Percentiles rank a stretch among this genome's conserved stretches.
phyloP scores from a whole-genome alignment of 2,113 vertebrate genomes.

The Catagonus wagneri region DNA sequence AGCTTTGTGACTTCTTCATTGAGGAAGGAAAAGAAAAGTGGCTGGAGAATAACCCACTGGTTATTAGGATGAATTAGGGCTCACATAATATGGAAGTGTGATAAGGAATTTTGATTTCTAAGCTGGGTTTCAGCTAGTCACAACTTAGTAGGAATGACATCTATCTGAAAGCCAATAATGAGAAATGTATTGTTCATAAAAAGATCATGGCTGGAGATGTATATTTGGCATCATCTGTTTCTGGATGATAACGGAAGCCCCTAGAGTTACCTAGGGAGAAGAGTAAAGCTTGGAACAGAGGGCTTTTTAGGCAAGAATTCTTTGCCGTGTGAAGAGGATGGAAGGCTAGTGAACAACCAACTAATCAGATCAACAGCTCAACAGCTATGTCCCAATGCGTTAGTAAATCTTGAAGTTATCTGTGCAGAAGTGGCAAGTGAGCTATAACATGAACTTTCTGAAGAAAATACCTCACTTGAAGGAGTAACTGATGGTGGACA shows the following conservation, averaged over 20 bases:
- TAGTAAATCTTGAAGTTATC: neutral
- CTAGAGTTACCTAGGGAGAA: neutral
- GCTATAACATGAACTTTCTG: neutral
- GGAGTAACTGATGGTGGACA: neutral
- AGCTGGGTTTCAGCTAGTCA: neutral
- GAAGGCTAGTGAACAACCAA: neutral
- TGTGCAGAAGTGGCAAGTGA: neutral
- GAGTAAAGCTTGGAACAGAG: neutral
- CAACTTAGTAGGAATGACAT: neutral
- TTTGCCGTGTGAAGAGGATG: neutral
- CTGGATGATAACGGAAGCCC: neutral
- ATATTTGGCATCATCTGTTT: neutral
- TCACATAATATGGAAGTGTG: neutral
- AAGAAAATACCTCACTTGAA: neutral
- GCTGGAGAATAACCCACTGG: neutral
- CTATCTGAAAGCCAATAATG: neutral
- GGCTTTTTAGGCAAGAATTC: neutral
- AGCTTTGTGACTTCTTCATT: neutral
- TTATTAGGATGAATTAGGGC: neutral
- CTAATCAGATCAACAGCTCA: neutral
- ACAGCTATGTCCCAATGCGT: neutral
- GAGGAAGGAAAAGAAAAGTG: neutral
- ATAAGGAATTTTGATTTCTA: slow-evolving; percentile 10
- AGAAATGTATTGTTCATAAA: neutral
- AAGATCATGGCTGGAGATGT: neutral